Evolutionary conservation across 2,888 invertebrate genomes (phyloP), one percentile per base, ranked within the genome.

Genomic region (Ochropacha duplaris): DNA sequence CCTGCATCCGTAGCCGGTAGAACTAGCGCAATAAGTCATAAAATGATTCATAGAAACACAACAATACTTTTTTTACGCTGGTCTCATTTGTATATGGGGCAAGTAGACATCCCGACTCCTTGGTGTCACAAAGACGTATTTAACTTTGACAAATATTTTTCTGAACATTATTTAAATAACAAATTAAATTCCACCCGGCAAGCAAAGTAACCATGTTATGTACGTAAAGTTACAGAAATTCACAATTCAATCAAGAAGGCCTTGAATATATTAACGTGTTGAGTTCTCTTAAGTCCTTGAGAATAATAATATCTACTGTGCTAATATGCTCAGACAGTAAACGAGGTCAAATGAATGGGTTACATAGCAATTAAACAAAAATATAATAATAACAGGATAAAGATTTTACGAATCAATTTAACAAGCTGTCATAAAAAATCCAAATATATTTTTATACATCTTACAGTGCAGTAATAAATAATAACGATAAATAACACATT

Each of bases 1-100:
- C 87, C 65, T 71, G 65, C 83, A 78, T 86, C 86, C 85, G 82
- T 31, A 19, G 16, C 11, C 69, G 74, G 71, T 72, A 73, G 76
- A 71, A 79, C 73, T 73, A 79, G 73, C 74, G 74, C 74, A 81
- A 74, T 83, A 84, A 79, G 66, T 83, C 75, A 78, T 69, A 68
- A 73, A 77, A 78, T 86, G 84, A 87, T 74, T 87, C 85, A 86
- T 76, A 79, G 76, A 75, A 80, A 9, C 9, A 5, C n/a, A n/a
- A n/a, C n/a, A n/a, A n/a, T n/a, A n/a, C n/a, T n/a, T n/a, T n/a
- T 16, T 39, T 16, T 16, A 16, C 12, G 31, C 4, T 6, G 12
- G 31, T 11, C 11, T 12, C 36, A n/a, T n/a, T n/a, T 36, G 9
- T 28, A 16, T 4, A 16, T 50, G 26, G 12, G 12, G 12, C 31